phyloP scores from a whole-genome alignment of 2,113 vertebrate species.

The Donacobius atricapilla region DNA sequence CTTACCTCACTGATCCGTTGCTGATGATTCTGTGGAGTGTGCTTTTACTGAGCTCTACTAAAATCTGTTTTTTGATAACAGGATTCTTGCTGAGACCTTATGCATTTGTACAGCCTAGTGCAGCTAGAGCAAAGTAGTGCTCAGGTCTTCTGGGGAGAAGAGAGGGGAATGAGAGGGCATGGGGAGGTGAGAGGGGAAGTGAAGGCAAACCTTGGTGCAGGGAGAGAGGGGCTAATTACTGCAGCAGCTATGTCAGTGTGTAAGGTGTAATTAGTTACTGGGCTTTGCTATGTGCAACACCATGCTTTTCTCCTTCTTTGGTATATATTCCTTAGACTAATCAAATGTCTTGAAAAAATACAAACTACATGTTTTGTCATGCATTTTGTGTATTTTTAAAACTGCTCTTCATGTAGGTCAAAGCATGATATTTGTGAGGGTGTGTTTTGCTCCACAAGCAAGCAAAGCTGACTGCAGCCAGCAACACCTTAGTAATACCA shows the following conservation, averaged over 20 bases:
- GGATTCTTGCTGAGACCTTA: background rate
- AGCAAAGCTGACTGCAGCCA: rapidly evolving
- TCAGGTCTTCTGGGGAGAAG: background rate
- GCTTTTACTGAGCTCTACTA: background rate
- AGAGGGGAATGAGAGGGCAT: background rate
- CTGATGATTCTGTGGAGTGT: background rate
- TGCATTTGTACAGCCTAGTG: rapidly evolving
- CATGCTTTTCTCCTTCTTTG: background rate
- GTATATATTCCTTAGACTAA: background rate
- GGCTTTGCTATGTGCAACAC: background rate
- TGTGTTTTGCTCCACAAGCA: background rate
- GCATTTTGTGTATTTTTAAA: background rate
- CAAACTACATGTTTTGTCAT: background rate
- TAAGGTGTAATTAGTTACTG: background rate
- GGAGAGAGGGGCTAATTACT: background rate
- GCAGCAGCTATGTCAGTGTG: background rate
- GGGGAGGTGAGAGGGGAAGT: background rate
- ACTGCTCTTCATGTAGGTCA: background rate
- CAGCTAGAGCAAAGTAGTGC: background rate
- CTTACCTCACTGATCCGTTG: background rate
- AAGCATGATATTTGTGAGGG: background rate
- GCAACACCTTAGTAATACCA: background rate
- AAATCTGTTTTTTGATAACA: background rate
- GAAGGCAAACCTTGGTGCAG: background rate
- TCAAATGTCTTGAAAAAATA: background rate